phyloP scores from a whole-genome alignment of 2,113 vertebrate genomes.

The Amblyornis subalaris region DNA sequence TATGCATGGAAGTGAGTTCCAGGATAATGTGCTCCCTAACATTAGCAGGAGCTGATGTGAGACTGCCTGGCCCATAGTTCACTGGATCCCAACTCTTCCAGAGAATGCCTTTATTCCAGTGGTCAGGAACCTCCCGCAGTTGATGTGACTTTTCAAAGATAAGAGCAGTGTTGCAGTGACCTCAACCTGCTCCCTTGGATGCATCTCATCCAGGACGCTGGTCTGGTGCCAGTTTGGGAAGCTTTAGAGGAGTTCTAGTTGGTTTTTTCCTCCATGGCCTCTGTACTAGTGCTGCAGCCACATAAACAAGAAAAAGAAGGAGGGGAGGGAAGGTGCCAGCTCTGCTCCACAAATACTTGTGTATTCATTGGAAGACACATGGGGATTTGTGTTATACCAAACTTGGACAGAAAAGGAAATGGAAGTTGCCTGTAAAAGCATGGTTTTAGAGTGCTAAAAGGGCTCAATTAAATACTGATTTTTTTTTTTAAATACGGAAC shows the following conservation, averaged over 20 bases:
- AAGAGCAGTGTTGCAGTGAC: not conserved
- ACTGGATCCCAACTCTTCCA: not conserved
- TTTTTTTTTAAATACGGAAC: not conserved
- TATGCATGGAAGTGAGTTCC: not conserved
- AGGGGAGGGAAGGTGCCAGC: not conserved
- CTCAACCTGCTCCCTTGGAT: not conserved
- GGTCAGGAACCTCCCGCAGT: not conserved
- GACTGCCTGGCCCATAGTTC: not conserved
- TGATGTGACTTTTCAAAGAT: not conserved
- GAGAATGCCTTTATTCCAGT: not conserved
- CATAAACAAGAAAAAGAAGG: not conserved
- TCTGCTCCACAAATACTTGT: not conserved
- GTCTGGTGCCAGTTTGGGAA: not conserved
- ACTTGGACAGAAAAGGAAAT: not conserved
- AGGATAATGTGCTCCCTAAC: accelerated
- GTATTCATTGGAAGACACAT: not conserved
- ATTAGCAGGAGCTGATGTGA: not conserved
- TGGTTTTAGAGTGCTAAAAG: not conserved
- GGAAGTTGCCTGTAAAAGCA: not conserved
- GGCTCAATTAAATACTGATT: not conserved
- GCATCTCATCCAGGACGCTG: not conserved
- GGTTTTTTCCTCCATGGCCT: accelerated
- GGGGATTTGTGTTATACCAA: not conserved
- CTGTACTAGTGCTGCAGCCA: not conserved
- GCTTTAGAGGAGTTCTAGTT: not conserved